A percentile compares a stretch with the other conserved stretches of the same genome.
These are phyloP conservation scores for Chirona hameri DNA, from an alignment of 2,888 invertebrate species.

Conservation along the genomic window DNA sequence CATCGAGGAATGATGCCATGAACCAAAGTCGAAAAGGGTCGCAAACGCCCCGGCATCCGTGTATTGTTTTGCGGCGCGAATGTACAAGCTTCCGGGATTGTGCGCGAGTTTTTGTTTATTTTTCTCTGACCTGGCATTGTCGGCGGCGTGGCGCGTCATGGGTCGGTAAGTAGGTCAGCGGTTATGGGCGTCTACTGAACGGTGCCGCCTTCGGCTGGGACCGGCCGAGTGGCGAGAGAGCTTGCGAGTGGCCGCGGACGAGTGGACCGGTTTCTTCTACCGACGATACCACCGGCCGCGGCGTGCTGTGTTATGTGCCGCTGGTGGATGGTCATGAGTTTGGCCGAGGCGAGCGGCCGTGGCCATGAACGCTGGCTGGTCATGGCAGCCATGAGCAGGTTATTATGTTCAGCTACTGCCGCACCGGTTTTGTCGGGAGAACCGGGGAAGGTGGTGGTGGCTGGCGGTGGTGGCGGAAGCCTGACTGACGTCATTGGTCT, in stretches of 20 bases:
- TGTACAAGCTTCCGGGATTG: too few species aligned
- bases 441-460: background rate
- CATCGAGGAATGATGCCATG: too few species aligned
- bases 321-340: background rate
- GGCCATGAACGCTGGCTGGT: background rate
- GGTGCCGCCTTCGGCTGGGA: constrained; percentile 34
- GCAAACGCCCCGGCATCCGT: too few species aligned
- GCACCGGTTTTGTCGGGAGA: background rate
- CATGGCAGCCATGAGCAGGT: background rate
- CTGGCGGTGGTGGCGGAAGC: background rate
- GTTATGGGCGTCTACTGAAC: background rate
- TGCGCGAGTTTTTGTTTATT: background rate
- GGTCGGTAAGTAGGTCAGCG: background rate
- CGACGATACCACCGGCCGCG: too few species aligned
- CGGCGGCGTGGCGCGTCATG: too few species aligned
- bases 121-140: background rate
- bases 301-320: background rate
- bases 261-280: too few species aligned
- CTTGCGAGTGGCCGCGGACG: too few species aligned
- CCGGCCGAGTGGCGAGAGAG: background rate
- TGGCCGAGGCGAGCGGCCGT: background rate
- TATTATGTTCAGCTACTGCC: background rate
- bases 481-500: too few species aligned
- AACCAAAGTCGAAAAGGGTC: too few species aligned
- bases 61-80: too few species aligned